These are phyloP conservation scores for Anticlea derivata DNA, from an alignment of 2,888 invertebrate species.

Conservation along the genomic window DNA sequence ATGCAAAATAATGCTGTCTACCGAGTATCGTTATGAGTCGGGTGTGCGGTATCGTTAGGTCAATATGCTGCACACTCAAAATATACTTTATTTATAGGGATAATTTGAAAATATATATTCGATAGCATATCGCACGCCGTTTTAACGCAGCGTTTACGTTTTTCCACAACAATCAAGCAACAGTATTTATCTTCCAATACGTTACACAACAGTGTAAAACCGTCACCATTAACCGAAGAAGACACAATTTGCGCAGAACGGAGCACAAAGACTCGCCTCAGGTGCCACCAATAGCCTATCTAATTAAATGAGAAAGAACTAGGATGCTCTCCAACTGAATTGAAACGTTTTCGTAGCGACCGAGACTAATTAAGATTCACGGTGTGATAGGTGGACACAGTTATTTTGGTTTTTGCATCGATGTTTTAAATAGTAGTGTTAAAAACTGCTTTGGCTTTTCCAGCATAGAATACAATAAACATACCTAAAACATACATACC, in stretches of 20 bases:
- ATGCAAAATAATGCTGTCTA: no score
- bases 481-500: no score
- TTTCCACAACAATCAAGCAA: neutral
- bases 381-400: slow-evolving; percentile 38
- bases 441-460: no score
- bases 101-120: no score
- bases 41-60: no score
- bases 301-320: slow-evolving; percentile 72
- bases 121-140: no score
- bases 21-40: no score
- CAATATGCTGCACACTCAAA: no score
- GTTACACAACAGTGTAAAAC: slow-evolving; percentile 45
- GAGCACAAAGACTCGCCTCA: slow-evolving; percentile 57
- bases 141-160: no score
- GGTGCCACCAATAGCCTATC: slow-evolving; percentile 68
- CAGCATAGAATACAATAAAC: no score
- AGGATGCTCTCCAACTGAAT: slow-evolving; percentile 59
- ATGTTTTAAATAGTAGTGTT: no score
- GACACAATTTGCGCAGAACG: slow-evolving; percentile 57
- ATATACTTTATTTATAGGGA: no score
- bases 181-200: neutral
- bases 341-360: slow-evolving; percentile 50
- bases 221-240: slow-evolving; percentile 50
- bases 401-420: neutral
- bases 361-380: slow-evolving; percentile 46